Evolutionary conservation across 1,140 invertebrate species (phyloP), one percentile per base, ranked within the genome.

Genomic region (Pseudomyrmex pallidus): DNA sequence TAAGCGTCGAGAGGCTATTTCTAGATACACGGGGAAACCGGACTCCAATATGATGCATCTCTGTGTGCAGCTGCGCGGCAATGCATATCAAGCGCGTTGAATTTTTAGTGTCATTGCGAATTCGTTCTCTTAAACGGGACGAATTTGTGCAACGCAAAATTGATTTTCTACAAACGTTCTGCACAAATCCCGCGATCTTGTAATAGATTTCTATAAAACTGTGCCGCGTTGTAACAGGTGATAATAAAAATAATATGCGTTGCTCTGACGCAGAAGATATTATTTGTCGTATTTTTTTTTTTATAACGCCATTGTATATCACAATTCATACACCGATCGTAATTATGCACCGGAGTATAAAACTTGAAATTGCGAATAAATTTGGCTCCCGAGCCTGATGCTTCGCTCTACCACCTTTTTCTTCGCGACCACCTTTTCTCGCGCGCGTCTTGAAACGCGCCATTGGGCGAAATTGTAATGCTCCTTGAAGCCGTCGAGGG

Each of bases 61-160:
- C 57, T 44, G 20, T 20, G 48, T 54, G 46, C 46, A 77, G 74
- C 54, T 54, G 74, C 74, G 22, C 50, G 13, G 50, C 50, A 66
- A 77, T 77, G 74, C 74, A 66, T 77, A 77, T 77, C 74, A 77
- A 77, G 35, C 25, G 62, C 48, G 48, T 77, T 77, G 74, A 77
- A 77, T 77, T 77, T 77, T 77, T 66, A 77, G 48, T 48, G 25
- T 54, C 44, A 59, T 35, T 9, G 35, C 13, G 57, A 76, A 64
- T n/a, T 10, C 17, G 7, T 22, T 22, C 46, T 44, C 66, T 66
- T 20, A 54, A 77, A 35, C 35, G 15, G 22, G 35, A 13, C n/a
- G 61, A 54, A 35, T 35, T 35, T 35, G 35, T 35, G 35, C 4
- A 35, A 35, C 35, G 35, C 35, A 35, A 35, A 35, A 35, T 35